Conservation (phyloP, 1,140 invertebrate genomes). For the Lasaia peninsularis region DNA sequence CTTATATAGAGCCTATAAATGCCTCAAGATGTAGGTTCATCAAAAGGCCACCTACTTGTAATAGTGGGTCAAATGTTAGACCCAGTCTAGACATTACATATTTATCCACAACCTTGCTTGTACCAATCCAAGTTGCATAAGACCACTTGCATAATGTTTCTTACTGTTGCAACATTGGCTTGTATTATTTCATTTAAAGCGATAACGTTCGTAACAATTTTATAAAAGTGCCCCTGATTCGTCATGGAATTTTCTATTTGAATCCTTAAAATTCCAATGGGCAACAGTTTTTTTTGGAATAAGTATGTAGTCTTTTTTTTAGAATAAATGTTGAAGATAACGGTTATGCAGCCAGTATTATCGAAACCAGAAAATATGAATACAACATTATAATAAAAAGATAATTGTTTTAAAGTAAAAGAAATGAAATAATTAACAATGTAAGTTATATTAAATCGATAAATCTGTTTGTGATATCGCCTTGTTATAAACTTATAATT, state of each 20-base stretch:
- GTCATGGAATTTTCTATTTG: not conserved
- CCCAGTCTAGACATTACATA: slow-evolving; percentile 45
- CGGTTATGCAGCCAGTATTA: too few relatives aligned
- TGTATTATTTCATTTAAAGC: slow-evolving; percentile 7
- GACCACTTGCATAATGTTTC: slow-evolving; percentile 41
- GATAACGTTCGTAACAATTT: not conserved
- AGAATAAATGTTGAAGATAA: too few relatives aligned
- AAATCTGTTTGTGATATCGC: too few relatives aligned
- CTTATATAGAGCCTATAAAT: too few relatives aligned
- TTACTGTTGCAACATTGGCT: slow-evolving; percentile 25
- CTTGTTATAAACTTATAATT: too few relatives aligned
- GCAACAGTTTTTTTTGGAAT: too few relatives aligned
- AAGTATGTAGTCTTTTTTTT: too few relatives aligned
- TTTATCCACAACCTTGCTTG: slow-evolving; percentile 45
- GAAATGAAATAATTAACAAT: too few relatives aligned
- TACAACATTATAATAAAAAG: too few relatives aligned
- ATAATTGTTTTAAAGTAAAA: too few relatives aligned
- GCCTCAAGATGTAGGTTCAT: slow-evolving; percentile 22
- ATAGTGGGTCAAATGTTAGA: slow-evolving; percentile 52
- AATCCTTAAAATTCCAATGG: not conserved
- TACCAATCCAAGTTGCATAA: slow-evolving; percentile 54
- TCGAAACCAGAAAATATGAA: too few relatives aligned
- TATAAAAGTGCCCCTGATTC: not conserved
- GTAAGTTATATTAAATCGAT: too few relatives aligned
- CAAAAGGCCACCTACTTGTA: slow-evolving; percentile 35